These are phyloP conservation scores for Thera britannica DNA, from an alignment of 2,888 invertebrate species.

Conservation along the genomic window DNA sequence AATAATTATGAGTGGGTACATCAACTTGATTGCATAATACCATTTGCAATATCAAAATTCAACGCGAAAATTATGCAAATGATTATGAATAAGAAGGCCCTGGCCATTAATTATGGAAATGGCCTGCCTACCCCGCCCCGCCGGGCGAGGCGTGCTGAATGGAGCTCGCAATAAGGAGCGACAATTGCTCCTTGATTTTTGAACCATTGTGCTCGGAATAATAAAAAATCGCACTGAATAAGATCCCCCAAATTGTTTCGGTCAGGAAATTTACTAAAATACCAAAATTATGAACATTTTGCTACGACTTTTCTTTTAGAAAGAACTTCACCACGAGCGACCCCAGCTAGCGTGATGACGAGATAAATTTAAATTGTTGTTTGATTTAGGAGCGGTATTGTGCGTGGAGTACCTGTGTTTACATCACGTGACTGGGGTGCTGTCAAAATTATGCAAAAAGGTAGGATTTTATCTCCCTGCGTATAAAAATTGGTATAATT, in stretches of 20 bases:
- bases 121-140: background rate
- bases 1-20: background rate
- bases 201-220: constrained; percentile 7
- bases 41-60: constrained; percentile 17
- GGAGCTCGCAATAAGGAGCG: constrained; percentile 8
- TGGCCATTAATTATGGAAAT: constrained; percentile 21
- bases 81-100: constrained; percentile 11
- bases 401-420: background rate
- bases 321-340: background rate
- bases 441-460: constrained; percentile 16
- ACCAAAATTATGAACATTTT: constrained; percentile 6
- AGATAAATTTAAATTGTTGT: background rate
- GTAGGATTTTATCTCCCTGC: constrained; percentile 10
- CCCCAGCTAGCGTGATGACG: background rate
- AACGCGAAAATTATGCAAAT: constrained; percentile 21
- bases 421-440: constrained; percentile 4
- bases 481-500: background rate
- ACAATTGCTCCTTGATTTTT: constrained; percentile 20
- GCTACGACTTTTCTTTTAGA: background rate
- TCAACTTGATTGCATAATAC: constrained; percentile 2
- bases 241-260: constrained; percentile 6
- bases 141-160: constrained; percentile 11
- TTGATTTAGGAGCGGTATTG: constrained; percentile 1
- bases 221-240: constrained; percentile 6
- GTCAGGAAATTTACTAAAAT: background rate